Percentiles rank a stretch among this genome's conserved stretches.
These are phyloP conservation scores for Sternarchorhynchus goeldii DNA, from an alignment of 2,797 vertebrate genomes.

Conservation along the genomic window DNA sequence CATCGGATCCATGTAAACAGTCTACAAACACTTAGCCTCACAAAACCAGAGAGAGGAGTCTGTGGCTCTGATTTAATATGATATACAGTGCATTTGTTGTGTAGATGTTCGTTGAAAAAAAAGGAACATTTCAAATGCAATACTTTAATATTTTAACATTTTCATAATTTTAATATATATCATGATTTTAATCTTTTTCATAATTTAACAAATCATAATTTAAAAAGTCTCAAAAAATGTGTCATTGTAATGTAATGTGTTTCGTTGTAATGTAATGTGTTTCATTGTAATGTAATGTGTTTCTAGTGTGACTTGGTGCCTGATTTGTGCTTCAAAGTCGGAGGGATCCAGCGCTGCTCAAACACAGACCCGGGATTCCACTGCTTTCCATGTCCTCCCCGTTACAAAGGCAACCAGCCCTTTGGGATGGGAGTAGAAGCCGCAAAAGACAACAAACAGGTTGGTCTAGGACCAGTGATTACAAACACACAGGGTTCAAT, in stretches of 20 bases:
- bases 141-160: too few species aligned
- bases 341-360: constrained; percentile 83
- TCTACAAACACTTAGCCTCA: background rate
- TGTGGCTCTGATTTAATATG: background rate
- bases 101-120: background rate
- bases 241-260: too few species aligned
- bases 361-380: constrained; percentile 96
- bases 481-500: background rate
- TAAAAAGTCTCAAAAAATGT: too few species aligned
- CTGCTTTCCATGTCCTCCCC: constrained; percentile 92
- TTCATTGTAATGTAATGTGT: background rate
- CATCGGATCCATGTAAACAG: constrained; percentile 12
- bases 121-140: too few species aligned
- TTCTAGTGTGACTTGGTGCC: constrained; percentile 88
- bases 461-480: constrained; percentile 61
- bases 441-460: constrained; percentile 90
- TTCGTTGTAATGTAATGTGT: background rate
- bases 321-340: constrained; percentile 87
- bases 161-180: too few species aligned
- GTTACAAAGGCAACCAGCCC: constrained; percentile 94
- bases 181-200: too few species aligned
- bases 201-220: too few species aligned
- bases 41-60: too few species aligned
- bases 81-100: background rate
- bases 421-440: constrained; percentile 88